Percentiles rank a stretch among this genome's conserved stretches.
phyloP scores from a whole-genome alignment of 2,888 invertebrate species.

The Acrocyrtus sp. region DNA sequence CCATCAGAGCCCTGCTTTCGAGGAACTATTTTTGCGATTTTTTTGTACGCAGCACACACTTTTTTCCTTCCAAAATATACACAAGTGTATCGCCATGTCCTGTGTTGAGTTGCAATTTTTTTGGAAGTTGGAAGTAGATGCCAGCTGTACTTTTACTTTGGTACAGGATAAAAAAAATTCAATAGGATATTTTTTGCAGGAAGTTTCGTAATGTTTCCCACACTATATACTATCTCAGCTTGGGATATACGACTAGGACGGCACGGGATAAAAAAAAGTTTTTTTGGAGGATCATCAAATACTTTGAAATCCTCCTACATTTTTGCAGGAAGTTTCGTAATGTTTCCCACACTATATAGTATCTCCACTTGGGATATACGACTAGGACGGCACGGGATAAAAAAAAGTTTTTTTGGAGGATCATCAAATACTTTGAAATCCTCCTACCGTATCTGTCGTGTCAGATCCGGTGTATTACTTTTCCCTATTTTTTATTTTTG shows the following conservation, averaged over 20 bases:
- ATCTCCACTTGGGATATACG: neutral
- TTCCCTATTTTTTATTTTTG: neutral
- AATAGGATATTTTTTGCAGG: neutral
- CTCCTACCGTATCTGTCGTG: constrained; percentile 16
- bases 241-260: neutral
- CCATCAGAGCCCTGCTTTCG: neutral
- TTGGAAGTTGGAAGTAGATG: neutral
- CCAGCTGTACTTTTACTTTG: too few species aligned
- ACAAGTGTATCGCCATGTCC: neutral
- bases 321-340: neutral
- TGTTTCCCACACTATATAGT: neutral
- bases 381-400: neutral
- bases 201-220: neutral
- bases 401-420: constrained; percentile 26
- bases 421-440: constrained; percentile 37
- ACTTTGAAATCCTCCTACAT: constrained; percentile 34
- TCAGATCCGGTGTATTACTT: constrained; percentile 27
- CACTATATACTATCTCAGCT: neutral
- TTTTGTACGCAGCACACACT: neutral
- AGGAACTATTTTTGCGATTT: neutral
- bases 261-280: neutral
- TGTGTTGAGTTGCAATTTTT: too few species aligned
- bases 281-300: constrained; percentile 32
- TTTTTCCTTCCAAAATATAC: neutral
- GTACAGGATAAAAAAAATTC: neutral